Base-by-base conservation (phyloP, 2,888 invertebrate genomes). In the Hipparchia sbordonii region DNA sequence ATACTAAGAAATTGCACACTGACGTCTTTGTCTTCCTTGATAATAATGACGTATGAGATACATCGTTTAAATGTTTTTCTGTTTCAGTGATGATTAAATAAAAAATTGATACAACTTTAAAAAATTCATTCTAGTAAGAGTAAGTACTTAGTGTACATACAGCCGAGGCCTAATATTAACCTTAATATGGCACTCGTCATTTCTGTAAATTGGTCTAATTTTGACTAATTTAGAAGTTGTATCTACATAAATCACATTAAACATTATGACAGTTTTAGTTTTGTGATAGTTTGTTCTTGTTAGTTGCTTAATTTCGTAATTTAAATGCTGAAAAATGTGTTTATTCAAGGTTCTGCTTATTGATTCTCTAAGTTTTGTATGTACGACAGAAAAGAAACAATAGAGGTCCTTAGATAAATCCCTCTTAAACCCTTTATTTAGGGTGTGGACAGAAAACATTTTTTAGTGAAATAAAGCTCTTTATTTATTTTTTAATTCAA, bases 141-240 rank as follows among this genome's bases (percentile, higher is more conserved):
- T 23, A 23, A 23, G 23, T 23, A 23, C 23, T 23, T 23, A 23
- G 23, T 23, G 23, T 23, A 23, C 23, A 23, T 3, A 9, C 39
- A 54, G 61, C 67, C 67, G 72, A 45, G 67, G 56, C 23, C 12
- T 70, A 73, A 70, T 74, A 72, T 69, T 67, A 71, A 70, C 57
- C 48, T 65, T 73, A 74, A 75, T 74, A 54, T 39, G 39, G 54
- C 9, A 62, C 39, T 23, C n/a, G 68, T 74, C 70, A 57, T 74
- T 76, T 71, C 63, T 74, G 62, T 74, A 76, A 80, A 80, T 79
- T 79, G 76, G 68, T 74, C 71, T 77, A 77, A 78, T 80, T 78
- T 74, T 61, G 70, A 52, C 72, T 75, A 70, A 48, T 79, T 78
- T 77, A 56, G 72, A 75, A 74, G 82, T 39, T 39, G 39, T 39